Base-by-base conservation (phyloP, 2,797 vertebrate genomes). In the Parambassis ranga region DNA sequence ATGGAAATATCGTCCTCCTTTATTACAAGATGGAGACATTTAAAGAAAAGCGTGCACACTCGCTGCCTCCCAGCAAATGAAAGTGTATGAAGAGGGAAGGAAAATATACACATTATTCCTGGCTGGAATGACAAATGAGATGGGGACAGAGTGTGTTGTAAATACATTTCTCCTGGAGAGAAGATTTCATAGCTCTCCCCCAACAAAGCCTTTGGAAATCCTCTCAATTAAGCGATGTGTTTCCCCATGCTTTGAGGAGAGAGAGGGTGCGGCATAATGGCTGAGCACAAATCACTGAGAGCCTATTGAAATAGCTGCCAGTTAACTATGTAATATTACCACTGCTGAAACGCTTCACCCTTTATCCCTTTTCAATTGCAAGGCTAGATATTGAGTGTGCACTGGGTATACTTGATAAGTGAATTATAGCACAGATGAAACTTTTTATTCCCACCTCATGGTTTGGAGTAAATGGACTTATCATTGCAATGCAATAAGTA, bases 91-190 rank as follows among this genome's bases (percentile, higher is more conserved):
- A 47, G 60, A 71, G 53, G 56, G 79, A 79, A 44, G 67, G 59
- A 19, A 83, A 78, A 83, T 73, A 82, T 43, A 84, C 75, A 78
- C 66, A 71, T 78, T 78, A 83, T 80, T 72, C 66, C 63, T 62
- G 38, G 60, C 75, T 62, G 66, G 52, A 77, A 77, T 87, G 87
- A 91, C 86, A 82, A 85, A 88, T 72, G 77, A 77, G 79, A 73
- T 16, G 42, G 19, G 61, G 37, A 67, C 53, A n/a, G 79, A 73
- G 58, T 23, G 63, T 2, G 57, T 69, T 81, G 85, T 84, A 84
- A 87, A 90, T 87, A 89, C 59, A 83, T 81, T 88, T 71, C 55
- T 79, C 65, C 43, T 14, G 31, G 59, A 59, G 58, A 78, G 66
- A 70, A 24, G 37, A 31, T 44, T 64, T 70, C 65, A 26, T 66